phyloP scores from a whole-genome alignment of 2,888 invertebrate species.

The Argyresthia albistria region DNA sequence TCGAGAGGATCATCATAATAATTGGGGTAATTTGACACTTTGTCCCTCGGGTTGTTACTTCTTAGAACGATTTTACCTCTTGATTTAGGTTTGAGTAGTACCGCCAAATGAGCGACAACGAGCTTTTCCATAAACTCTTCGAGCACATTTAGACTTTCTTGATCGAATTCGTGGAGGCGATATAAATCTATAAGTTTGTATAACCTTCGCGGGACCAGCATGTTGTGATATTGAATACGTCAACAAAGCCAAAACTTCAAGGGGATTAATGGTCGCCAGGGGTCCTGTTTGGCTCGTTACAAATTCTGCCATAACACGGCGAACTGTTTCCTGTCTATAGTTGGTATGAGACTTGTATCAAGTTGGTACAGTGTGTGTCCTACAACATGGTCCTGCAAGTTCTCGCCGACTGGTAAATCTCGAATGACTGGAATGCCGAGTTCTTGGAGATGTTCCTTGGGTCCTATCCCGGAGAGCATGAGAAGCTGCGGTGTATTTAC shows the following conservation, averaged over 20 bases:
- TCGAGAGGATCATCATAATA: slow-evolving; percentile 74
- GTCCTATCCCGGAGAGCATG: slow-evolving; percentile 67
- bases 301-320: slow-evolving; percentile 45
- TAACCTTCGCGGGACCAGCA: slow-evolving; percentile 30
- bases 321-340: slow-evolving; percentile 27
- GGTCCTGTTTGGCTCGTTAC: slow-evolving; percentile 58
- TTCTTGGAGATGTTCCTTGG: slow-evolving; percentile 40
- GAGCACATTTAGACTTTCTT: slow-evolving; percentile 28
- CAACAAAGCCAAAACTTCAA: slow-evolving; percentile 33
- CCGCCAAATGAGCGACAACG: slow-evolving; percentile 53
- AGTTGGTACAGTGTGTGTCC: slow-evolving; percentile 39
- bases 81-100: slow-evolving; percentile 78
- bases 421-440: slow-evolving; percentile 42
- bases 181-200: slow-evolving; percentile 29
- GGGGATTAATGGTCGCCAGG: slow-evolving; percentile 46
- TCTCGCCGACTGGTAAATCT: slow-evolving; percentile 61
- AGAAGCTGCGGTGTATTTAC: slow-evolving; percentile 66
- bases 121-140: slow-evolving; percentile 28
- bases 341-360: slow-evolving; percentile 22
- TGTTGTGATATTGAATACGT: slow-evolving; percentile 31
- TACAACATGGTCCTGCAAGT: slow-evolving; percentile 65
- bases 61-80: slow-evolving; percentile 77
- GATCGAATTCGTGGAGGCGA: slow-evolving; percentile 24
- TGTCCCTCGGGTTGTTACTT: slow-evolving; percentile 67
- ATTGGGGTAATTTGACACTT: slow-evolving; percentile 72